Percentiles rank a stretch among this genome's conserved stretches.
Evolutionary conservation across 2,113 vertebrate species (phyloP).

Genomic region (Anas platyrhynchos): DNA sequence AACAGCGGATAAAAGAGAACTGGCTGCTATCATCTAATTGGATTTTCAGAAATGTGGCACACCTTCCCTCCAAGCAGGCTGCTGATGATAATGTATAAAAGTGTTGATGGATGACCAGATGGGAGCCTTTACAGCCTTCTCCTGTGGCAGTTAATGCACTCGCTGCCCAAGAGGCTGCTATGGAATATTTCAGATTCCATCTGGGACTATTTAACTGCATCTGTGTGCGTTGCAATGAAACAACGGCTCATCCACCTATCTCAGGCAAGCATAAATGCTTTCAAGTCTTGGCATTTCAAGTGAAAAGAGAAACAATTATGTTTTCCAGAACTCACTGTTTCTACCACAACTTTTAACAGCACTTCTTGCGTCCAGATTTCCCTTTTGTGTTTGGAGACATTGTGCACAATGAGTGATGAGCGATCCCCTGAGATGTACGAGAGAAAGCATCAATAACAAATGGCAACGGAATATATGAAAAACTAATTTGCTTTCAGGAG

Average conservation of each 20-base stretch:
- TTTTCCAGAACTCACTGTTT: conserved; percentile 44
- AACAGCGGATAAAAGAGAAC: conserved; percentile 69
- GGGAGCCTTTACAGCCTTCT: conserved; percentile 71
- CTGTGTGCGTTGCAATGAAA: conserved; percentile 55
- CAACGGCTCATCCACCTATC: conserved; percentile 59
- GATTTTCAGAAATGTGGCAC: conserved; percentile 72
- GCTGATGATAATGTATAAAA: conserved; percentile 68
- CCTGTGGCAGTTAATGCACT: conserved; percentile 68
- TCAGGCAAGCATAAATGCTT: conserved; percentile 33
- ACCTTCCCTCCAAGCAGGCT: conserved; percentile 72
- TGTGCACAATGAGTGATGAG: neutral
- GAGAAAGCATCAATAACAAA: conserved; percentile 35
- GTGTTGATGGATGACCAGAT: conserved; percentile 74
- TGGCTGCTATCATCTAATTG: conserved; percentile 72
- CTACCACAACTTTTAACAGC: conserved; percentile 16
- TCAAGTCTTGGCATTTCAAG: conserved; percentile 38
- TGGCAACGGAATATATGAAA: neutral
- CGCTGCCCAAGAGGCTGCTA: conserved; percentile 67
- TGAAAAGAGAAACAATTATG: conserved; percentile 44
- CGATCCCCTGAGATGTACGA: neutral
- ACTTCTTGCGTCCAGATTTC: conserved; percentile 36
- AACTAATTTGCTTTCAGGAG: neutral
- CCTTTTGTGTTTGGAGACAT: conserved; percentile 43
- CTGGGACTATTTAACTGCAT: conserved; percentile 71
- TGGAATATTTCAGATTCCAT: conserved; percentile 69